These are phyloP conservation scores for Cancer borealis DNA, from an alignment of 2,888 invertebrate genomes.

Conservation along the genomic window DNA sequence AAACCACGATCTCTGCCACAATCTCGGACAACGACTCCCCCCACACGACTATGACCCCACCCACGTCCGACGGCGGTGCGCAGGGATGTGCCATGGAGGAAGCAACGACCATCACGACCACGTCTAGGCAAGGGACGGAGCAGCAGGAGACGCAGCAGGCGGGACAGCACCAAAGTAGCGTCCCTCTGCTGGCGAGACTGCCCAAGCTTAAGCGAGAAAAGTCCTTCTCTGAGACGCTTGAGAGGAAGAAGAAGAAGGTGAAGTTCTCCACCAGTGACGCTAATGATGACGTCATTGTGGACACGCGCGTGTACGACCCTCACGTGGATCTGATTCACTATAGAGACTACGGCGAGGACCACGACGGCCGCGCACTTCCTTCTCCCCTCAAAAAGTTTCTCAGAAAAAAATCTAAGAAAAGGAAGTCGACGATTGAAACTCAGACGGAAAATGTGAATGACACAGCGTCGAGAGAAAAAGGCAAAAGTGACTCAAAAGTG, in stretches of 20 bases:
- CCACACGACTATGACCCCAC: conserved; percentile 55
- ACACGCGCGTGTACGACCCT: conserved; percentile 66
- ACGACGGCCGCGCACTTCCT: conserved; percentile 39
- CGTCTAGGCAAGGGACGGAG: conserved; percentile 47
- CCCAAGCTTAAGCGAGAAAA: conserved; percentile 70
- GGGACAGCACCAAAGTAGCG: neutral
- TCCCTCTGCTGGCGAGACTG: conserved; percentile 44
- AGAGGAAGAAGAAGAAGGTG: conserved; percentile 68
- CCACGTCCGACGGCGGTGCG: conserved; percentile 70
- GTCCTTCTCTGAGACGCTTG: conserved; percentile 65
- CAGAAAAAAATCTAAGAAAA: conserved; percentile 64
- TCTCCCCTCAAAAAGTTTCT: conserved; percentile 64
- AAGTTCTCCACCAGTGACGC: conserved; percentile 66
- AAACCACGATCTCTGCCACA: conserved; percentile 71
- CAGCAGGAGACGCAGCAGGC: neutral
- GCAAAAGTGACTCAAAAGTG: neutral
- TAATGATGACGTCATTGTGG: conserved; percentile 57
- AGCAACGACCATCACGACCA: conserved; percentile 40
- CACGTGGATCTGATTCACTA: neutral
- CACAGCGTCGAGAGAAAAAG: neutral
- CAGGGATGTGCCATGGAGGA: conserved; percentile 58
- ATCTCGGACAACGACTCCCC: conserved; percentile 70
- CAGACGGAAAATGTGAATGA: conserved; percentile 58
- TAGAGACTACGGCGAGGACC: neutral
- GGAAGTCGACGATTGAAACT: conserved; percentile 64